Percentiles rank a stretch among this genome's conserved stretches.
Evolutionary conservation across 2,797 vertebrate genomes (phyloP).

Genomic region (Benthosema pterotum): DNA sequence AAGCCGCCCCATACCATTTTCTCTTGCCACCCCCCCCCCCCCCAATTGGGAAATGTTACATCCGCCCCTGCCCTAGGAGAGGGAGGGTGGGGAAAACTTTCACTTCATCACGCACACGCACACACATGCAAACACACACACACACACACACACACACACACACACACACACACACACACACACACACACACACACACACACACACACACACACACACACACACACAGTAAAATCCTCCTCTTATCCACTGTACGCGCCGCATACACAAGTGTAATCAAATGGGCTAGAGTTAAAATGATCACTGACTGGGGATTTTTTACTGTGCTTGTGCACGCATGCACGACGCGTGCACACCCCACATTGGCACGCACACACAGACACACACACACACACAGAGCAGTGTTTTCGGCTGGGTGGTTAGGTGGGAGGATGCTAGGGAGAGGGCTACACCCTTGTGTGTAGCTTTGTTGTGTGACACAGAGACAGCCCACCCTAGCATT

Average conservation of each 20-base stretch:
- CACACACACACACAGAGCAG: constrained; percentile 8
- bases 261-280: too few species aligned
- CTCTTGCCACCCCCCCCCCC: too few species aligned
- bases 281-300: too few species aligned
- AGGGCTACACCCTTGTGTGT: constrained; percentile 80
- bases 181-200: constrained; percentile 20
- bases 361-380: constrained; percentile 15
- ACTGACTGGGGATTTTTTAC: constrained; percentile 1
- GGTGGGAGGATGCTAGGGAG: constrained; percentile 82
- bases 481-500: constrained; percentile 82
- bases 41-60: too few species aligned
- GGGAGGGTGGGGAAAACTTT: constrained; percentile 66
- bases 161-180: constrained; percentile 40
- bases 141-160: neutral
- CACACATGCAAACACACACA: too few species aligned
- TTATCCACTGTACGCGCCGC: too few species aligned
- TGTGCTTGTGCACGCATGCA: constrained; percentile 1
- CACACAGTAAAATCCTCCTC: too few species aligned
- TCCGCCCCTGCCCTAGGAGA: constrained; percentile 52
- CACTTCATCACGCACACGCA: constrained; percentile 42
- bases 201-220: neutral
- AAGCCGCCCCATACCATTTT: too few species aligned
- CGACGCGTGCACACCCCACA: too few species aligned
- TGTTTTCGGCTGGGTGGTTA: constrained; percentile 78
- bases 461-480: constrained; percentile 82